Evolutionary conservation across 2,797 vertebrate species (phyloP).

Genomic region (Lagorchestes hirsutus): DNA sequence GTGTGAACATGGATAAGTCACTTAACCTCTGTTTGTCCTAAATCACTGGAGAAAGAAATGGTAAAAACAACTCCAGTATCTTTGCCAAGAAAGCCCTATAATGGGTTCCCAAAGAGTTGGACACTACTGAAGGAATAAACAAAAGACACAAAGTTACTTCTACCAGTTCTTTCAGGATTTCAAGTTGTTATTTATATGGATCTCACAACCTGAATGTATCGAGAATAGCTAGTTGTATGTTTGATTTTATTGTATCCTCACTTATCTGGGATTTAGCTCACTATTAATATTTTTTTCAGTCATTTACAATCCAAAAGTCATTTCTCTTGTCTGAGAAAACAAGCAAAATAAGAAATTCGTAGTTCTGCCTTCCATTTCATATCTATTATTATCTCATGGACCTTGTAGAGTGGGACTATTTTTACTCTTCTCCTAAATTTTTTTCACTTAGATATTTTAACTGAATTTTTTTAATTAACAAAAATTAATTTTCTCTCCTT

Average conservation of each 20-base stretch:
- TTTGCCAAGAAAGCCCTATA: not conserved
- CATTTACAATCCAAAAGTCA: not conserved
- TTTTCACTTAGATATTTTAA: too few species aligned
- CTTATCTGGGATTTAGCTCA: not conserved
- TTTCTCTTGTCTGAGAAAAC: not conserved
- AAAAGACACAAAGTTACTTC: not conserved
- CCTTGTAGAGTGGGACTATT: not conserved
- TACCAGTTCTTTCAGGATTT: not conserved
- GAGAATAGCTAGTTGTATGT: not conserved
- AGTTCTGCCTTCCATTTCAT: not conserved
- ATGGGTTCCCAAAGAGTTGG: not conserved
- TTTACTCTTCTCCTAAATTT: not conserved
- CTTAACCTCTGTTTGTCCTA: not conserved
- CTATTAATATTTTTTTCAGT: not conserved
- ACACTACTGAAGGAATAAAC: not conserved
- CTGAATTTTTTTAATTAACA: too few species aligned
- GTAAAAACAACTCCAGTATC: not conserved
- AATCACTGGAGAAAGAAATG: not conserved
- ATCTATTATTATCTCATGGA: not conserved
- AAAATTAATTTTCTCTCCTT: too few species aligned
- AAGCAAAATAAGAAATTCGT: not conserved
- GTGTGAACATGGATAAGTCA: not conserved
- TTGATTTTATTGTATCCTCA: not conserved
- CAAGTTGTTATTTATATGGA: not conserved
- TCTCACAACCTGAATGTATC: not conserved